Conservation (phyloP, 2,113 vertebrate species). For the Prionailurus viverrinus region DNA sequence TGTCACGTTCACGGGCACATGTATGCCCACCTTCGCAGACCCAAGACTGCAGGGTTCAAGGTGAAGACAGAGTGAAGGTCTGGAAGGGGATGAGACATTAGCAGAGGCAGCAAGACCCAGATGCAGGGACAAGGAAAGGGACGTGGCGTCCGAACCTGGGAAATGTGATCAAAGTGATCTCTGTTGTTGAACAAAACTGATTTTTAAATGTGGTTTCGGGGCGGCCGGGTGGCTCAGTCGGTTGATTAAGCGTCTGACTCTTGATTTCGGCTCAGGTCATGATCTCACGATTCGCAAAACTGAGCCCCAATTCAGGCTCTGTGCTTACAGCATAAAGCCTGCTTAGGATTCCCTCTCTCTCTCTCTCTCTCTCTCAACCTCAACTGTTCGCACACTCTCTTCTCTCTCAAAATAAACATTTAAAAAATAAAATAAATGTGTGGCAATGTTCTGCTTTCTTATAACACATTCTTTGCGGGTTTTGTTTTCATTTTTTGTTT, state of each 20-base stretch:
- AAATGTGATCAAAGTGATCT: accelerated
- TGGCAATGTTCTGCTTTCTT: no score
- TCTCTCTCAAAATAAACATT: no score
- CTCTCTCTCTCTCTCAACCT: not conserved
- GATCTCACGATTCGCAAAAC: not conserved
- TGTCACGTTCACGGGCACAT: not conserved
- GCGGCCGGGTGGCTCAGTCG: not conserved
- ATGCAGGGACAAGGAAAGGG: not conserved
- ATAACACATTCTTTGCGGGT: not conserved
- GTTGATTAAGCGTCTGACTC: not conserved
- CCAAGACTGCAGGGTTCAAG: not conserved
- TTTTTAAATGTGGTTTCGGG: not conserved
- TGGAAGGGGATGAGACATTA: not conserved
- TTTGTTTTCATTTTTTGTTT: not conserved
- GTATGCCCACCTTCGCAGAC: not conserved
- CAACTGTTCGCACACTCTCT: no score
- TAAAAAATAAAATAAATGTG: no score
- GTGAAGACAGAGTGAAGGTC: not conserved
- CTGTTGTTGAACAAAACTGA: no score
- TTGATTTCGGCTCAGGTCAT: not conserved
- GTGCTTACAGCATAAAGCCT: not conserved
- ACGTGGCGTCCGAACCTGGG: not conserved
- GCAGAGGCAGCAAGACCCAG: not conserved
- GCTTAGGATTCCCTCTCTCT: not conserved
- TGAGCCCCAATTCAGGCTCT: accelerated